These are phyloP conservation scores for Chloroceryle inda DNA, from an alignment of 2,797 vertebrate species.

Conservation along the genomic window DNA sequence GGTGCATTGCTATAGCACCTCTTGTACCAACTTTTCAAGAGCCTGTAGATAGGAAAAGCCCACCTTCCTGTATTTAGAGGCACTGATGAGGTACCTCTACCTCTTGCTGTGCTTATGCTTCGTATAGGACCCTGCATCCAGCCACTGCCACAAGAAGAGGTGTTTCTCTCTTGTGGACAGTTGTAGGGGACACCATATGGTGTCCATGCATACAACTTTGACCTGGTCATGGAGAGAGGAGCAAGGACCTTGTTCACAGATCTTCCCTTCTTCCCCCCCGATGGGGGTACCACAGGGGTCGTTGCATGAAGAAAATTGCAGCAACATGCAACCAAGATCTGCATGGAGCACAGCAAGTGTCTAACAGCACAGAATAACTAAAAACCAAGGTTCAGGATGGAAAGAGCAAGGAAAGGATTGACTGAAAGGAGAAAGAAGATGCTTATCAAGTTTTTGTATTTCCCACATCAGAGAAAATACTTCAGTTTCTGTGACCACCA, in stretches of 20 bases:
- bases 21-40: not conserved
- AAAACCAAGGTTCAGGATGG: not conserved
- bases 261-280: not conserved
- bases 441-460: not conserved
- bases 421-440: not conserved
- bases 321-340: not conserved
- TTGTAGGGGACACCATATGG: not conserved
- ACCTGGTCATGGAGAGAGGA: not conserved
- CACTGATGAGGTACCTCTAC: not conserved
- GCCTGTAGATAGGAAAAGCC: not conserved
- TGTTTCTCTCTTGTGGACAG: not conserved
- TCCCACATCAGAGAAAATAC: not conserved
- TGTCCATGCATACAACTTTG: not conserved
- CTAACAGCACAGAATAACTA: not conserved
- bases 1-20: not conserved
- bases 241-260: not conserved
- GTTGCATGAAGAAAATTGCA: not conserved
- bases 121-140: not conserved
- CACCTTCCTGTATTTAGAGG: not conserved
- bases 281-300: not conserved
- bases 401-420: not conserved
- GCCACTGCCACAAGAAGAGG: not conserved
- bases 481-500: not conserved
- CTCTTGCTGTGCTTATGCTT: not conserved
- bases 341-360: fast-evolving